Percentiles rank a stretch among this genome's conserved stretches.
phyloP scores from a whole-genome alignment of 1,140 invertebrate genomes.

The Formica selysi region DNA sequence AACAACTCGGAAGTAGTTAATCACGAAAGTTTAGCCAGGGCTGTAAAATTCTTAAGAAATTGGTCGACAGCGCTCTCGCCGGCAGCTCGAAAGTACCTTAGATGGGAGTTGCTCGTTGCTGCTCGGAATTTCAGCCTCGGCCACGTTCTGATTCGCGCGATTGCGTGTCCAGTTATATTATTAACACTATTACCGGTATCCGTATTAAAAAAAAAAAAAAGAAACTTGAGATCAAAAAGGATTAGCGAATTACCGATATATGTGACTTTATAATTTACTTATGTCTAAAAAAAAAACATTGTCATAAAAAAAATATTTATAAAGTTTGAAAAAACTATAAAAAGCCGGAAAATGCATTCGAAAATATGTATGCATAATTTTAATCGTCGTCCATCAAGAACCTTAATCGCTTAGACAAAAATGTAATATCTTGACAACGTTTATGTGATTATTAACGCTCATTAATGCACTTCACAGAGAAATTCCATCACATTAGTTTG shows the following conservation, averaged over 20 bases:
- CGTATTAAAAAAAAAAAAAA: slow-evolving; percentile 11
- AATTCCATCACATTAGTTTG: slow-evolving; percentile 56
- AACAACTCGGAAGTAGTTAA: slow-evolving; percentile 69
- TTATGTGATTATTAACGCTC: slow-evolving; percentile 57
- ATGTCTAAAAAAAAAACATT: background rate
- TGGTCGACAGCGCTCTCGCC: slow-evolving; percentile 69
- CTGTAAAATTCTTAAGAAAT: slow-evolving; percentile 76
- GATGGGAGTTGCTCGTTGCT: slow-evolving; percentile 18
- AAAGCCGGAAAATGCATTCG: background rate
- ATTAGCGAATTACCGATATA: background rate
- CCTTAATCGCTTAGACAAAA: slow-evolving; percentile 22
- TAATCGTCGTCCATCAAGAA: background rate
- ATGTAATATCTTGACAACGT: slow-evolving; percentile 38
- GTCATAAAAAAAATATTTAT: background rate
- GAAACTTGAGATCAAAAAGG: background rate
- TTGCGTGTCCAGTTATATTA: slow-evolving; percentile 8
- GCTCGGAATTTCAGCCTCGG: background rate
- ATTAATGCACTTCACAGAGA: slow-evolving; percentile 54
- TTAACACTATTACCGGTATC: slow-evolving; percentile 24
- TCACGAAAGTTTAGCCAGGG: slow-evolving; percentile 66
- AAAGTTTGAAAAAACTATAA: background rate
- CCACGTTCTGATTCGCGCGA: slow-evolving; percentile 43
- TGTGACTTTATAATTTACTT: background rate
- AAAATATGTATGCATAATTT: background rate
- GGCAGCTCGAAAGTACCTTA: slow-evolving; percentile 34